Conservation (phyloP, 1,140 invertebrate genomes). For the Drosophila athabasca region DNA sequence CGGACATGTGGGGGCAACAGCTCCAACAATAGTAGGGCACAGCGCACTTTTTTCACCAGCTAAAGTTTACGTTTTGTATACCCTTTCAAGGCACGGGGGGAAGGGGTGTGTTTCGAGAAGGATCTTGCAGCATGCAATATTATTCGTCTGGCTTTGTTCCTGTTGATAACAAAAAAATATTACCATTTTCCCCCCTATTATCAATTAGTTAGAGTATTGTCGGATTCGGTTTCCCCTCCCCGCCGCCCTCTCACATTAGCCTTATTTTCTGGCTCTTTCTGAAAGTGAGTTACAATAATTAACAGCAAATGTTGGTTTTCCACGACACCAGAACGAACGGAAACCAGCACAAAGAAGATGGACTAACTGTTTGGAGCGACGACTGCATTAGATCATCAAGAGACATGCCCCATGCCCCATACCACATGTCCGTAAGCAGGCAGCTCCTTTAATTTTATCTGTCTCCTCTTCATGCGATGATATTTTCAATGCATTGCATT, state of each 20-base stretch:
- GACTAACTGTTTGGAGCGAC: background rate
- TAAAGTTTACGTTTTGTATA: constrained; percentile 36
- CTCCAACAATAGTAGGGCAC: constrained; percentile 4
- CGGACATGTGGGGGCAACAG: constrained; percentile 47
- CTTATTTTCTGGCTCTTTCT: constrained; percentile 14
- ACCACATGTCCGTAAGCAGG: no score
- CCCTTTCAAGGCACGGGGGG: background rate
- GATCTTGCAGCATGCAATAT: background rate
- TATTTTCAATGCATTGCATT: constrained; percentile 5
- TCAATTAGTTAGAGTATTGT: background rate
- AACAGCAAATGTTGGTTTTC: constrained; percentile 38
- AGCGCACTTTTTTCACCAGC: constrained; percentile 7
- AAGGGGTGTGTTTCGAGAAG: background rate
- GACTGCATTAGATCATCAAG: no score
- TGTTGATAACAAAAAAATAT: background rate
- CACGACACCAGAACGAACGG: background rate
- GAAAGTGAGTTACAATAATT: constrained; percentile 48
- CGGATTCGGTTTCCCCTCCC: background rate
- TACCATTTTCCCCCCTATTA: background rate
- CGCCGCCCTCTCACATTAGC: background rate
- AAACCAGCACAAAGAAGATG: constrained; percentile 14
- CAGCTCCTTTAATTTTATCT: constrained; percentile 13
- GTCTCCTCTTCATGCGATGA: constrained; percentile 12
- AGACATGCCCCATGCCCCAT: no score
- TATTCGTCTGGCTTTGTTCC: no score